Conservation (phyloP, 2,113 vertebrate species). For the Bos indicus region DNA sequence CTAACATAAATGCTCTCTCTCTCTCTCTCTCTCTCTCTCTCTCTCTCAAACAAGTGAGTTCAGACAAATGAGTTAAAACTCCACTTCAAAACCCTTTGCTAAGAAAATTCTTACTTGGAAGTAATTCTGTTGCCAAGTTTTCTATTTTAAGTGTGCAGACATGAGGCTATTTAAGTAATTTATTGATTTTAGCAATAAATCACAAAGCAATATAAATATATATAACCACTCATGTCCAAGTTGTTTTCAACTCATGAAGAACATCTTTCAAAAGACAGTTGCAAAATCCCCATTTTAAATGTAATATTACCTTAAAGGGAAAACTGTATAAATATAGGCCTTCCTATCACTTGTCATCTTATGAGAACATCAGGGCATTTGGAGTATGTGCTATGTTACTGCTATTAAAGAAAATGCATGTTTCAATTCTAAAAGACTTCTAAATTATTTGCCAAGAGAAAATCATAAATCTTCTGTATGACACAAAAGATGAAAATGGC, state of each 20-base stretch:
- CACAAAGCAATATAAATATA: not conserved
- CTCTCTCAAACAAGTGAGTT: not conserved
- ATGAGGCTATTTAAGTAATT: not conserved
- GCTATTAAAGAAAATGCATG: not conserved
- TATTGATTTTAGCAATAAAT: slow-evolving; percentile 7
- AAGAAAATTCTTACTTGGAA: not conserved
- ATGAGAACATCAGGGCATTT: not conserved
- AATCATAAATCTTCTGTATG: not conserved
- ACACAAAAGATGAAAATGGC: not conserved
- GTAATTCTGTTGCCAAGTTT: not conserved
- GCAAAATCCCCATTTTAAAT: not conserved
- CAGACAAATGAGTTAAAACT: not conserved
- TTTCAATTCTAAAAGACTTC: not conserved
- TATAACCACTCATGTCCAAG: not conserved
- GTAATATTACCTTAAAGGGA: not conserved
- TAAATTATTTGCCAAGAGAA: not conserved
- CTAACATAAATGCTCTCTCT: not conserved
- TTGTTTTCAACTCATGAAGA: not conserved
- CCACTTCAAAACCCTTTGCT: not conserved
- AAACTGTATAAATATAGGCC: not conserved
- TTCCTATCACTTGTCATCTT: not conserved
- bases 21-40: too few species aligned
- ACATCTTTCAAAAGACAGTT: not conserved
- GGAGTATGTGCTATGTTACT: not conserved
- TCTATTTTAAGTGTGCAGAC: not conserved